Conservation (phyloP, 1,140 invertebrate species). For the Caligus rogercresseyi region DNA sequence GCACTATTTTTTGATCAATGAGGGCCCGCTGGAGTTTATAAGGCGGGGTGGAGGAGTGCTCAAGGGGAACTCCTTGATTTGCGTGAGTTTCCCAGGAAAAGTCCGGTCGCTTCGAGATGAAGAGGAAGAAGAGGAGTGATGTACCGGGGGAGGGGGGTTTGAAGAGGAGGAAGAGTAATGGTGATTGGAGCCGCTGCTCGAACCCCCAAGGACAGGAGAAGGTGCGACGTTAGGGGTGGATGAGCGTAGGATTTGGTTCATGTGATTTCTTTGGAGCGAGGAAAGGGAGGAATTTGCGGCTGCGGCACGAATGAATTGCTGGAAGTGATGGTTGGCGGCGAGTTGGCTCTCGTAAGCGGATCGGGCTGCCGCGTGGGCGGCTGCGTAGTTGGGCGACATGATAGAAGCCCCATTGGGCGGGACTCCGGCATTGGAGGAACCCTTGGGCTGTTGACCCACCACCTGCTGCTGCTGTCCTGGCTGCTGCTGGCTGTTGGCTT, state of each 20-base stretch:
- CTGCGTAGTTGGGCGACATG: background rate
- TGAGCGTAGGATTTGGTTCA: background rate
- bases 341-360: conserved; percentile 1
- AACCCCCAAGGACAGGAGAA: background rate
- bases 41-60: conserved; percentile 32
- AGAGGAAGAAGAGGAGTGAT: background rate
- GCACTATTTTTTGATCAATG: conserved; percentile 53
- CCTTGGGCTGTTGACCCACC: background rate
- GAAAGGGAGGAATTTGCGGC: conserved; percentile 1
- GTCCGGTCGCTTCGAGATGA: background rate
- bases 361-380: background rate
- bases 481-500: background rate
- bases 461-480: background rate
- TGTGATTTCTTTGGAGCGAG: background rate
- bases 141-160: background rate
- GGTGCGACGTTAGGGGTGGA: background rate
- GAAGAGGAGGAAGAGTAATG: background rate
- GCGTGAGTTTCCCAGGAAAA: conserved; percentile 17
- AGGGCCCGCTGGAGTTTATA: conserved; percentile 54
- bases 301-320: background rate
- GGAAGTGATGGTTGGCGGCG: background rate
- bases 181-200: background rate
- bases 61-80: conserved; percentile 20
- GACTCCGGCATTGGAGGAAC: background rate
- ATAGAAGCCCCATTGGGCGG: background rate